These are phyloP conservation scores for Parnassius mnemosyne DNA, from an alignment of 2,888 invertebrate species.

Conservation along the genomic window DNA sequence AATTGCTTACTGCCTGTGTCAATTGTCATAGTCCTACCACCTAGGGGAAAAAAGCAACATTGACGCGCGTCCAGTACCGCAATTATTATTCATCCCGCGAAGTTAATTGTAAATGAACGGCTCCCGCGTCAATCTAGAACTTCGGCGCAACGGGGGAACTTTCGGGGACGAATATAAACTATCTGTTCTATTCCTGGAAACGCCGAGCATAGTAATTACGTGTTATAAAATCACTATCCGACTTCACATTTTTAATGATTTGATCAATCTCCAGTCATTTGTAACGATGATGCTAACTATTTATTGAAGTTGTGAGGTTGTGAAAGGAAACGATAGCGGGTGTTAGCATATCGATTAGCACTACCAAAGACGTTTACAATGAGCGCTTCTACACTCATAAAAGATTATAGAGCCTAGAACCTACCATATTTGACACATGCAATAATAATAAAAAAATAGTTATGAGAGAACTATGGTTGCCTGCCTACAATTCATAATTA, in stretches of 20 bases:
- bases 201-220: constrained; percentile 38
- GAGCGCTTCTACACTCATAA: background rate
- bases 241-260: constrained; percentile 4
- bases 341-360: constrained; percentile 16
- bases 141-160: constrained; percentile 68
- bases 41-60: constrained; percentile 60
- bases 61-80: constrained; percentile 57
- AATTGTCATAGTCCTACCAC: constrained; percentile 59
- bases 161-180: constrained; percentile 73
- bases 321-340: constrained; percentile 1
- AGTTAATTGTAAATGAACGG: constrained; percentile 74
- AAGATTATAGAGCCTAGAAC: constrained; percentile 9
- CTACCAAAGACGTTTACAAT: constrained; percentile 7
- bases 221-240: constrained; percentile 19
- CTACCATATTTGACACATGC: background rate
- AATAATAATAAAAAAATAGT: too few species aligned
- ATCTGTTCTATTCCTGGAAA: constrained; percentile 68
- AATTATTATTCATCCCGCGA: constrained; percentile 67
- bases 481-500: too few species aligned
- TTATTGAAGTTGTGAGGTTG: constrained; percentile 3
- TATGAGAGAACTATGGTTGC: too few species aligned
- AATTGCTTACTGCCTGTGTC: constrained; percentile 59
- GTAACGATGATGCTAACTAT: background rate
- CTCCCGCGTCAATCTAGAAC: constrained; percentile 75
- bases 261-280: background rate